Conservation (phyloP, 2,888 invertebrate species). For the Microctonus hyperodae region DNA sequence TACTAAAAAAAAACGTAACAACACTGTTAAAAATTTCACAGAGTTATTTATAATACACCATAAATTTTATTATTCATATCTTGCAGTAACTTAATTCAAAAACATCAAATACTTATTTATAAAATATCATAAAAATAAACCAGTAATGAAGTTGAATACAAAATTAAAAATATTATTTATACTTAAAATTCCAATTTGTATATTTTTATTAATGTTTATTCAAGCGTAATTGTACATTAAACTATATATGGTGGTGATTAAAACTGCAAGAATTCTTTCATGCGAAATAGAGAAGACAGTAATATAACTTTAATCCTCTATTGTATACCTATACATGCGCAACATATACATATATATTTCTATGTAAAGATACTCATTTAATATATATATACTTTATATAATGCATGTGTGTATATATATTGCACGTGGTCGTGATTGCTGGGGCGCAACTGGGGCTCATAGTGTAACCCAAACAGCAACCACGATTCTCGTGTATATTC, state of each 20-base stretch:
- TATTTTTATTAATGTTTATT: neutral
- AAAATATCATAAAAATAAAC: no score
- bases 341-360: neutral
- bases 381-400: neutral
- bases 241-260: neutral
- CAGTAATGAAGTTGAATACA: neutral
- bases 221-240: constrained; percentile 2
- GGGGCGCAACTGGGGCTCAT: constrained; percentile 10
- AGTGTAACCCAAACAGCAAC: constrained; percentile 12
- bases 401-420: neutral
- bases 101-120: no score
- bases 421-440: constrained; percentile 1
- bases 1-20: neutral
- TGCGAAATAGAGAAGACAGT: neutral
- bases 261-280: neutral
- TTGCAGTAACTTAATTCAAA: no score
- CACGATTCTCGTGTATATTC: constrained; percentile 11
- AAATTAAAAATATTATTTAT: neutral
- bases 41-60: no score
- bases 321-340: neutral
- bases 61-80: no score
- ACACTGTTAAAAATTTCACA: no score
- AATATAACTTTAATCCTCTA: neutral
- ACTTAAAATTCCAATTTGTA: neutral
- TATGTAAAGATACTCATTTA: neutral